A percentile compares a stretch with the other conserved stretches of the same genome.
phyloP scores from a whole-genome alignment of 1,140 invertebrate genomes.

The Hycleus cichorii region DNA sequence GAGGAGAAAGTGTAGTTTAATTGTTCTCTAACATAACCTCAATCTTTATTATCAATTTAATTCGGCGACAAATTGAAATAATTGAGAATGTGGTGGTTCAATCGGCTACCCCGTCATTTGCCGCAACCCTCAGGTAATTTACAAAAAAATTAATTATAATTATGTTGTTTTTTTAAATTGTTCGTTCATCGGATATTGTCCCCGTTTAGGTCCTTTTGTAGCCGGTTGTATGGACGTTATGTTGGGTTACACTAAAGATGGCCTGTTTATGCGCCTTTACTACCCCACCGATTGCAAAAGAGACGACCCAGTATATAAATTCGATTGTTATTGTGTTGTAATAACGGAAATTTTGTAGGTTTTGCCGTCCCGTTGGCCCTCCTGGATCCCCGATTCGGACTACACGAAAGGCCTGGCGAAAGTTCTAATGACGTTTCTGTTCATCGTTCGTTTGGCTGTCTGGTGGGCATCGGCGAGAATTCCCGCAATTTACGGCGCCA shows the following conservation, averaged over 20 bases:
- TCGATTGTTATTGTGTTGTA: not conserved
- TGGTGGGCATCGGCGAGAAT: slow-evolving; percentile 41
- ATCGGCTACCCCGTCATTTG: slow-evolving; percentile 25
- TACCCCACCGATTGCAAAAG: slow-evolving; percentile 40
- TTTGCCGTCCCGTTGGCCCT: slow-evolving; percentile 39
- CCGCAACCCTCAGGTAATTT: slow-evolving; percentile 32
- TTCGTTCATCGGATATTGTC: not conserved
- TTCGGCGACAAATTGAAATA: too few species aligned
- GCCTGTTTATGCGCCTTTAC: slow-evolving; percentile 42
- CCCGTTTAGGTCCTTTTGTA: slow-evolving; percentile 38
- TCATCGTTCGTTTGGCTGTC: slow-evolving; percentile 43
- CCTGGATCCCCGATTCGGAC: slow-evolving; percentile 51
- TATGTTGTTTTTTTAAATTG: not conserved
- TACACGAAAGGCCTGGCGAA: slow-evolving; percentile 50
- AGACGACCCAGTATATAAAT: slow-evolving; percentile 28
- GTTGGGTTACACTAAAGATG: slow-evolving; percentile 38
- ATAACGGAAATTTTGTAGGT: not conserved
- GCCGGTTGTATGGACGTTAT: slow-evolving; percentile 44
- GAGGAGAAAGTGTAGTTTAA: not conserved
- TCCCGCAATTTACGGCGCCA: slow-evolving; percentile 50
- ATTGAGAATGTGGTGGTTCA: slow-evolving; percentile 24
- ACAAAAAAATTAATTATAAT: not conserved
- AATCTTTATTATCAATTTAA: not conserved
- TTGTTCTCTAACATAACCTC: not conserved
- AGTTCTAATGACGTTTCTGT: slow-evolving; percentile 44